Percentiles rank a stretch among this genome's conserved stretches.
These are phyloP conservation scores for Syngnathus rostellatus DNA, from an alignment of 2,797 vertebrate species.

Conservation along the genomic window DNA sequence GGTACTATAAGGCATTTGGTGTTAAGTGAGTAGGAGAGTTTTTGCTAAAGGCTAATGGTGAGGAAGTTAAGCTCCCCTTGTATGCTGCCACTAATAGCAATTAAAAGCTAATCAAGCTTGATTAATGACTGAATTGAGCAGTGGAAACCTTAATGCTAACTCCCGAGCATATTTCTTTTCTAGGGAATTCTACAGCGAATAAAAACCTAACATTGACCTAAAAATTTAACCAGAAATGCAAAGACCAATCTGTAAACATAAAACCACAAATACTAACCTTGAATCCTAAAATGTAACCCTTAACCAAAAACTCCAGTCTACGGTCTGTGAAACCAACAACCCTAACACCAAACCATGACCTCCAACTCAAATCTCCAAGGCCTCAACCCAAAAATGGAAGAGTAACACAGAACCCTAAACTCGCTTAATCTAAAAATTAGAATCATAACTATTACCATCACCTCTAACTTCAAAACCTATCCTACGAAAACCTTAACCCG, in stretches of 20 bases:
- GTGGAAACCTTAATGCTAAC: background rate
- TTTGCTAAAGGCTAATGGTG: background rate
- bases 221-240: background rate
- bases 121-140: background rate
- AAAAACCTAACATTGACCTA: background rate
- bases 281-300: background rate
- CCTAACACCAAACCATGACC: background rate
- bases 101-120: background rate
- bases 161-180: background rate
- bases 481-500: background rate
- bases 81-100: background rate
- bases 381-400: too few species aligned
- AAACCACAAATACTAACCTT: background rate
- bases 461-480: background rate
- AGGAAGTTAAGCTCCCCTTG: background rate
- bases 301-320: background rate
- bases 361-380: background rate
- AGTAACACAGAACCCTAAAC: too few species aligned
- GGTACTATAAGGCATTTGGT: background rate
- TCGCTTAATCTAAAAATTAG: too few species aligned
- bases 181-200: background rate
- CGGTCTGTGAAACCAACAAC: background rate
- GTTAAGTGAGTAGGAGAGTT: background rate
- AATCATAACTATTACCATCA: too few species aligned
- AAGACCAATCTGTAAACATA: background rate